Evolutionary conservation across 2,113 vertebrate species (phyloP), one percentile per base, ranked within the genome.

Genomic region (Melozone crissalis): DNA sequence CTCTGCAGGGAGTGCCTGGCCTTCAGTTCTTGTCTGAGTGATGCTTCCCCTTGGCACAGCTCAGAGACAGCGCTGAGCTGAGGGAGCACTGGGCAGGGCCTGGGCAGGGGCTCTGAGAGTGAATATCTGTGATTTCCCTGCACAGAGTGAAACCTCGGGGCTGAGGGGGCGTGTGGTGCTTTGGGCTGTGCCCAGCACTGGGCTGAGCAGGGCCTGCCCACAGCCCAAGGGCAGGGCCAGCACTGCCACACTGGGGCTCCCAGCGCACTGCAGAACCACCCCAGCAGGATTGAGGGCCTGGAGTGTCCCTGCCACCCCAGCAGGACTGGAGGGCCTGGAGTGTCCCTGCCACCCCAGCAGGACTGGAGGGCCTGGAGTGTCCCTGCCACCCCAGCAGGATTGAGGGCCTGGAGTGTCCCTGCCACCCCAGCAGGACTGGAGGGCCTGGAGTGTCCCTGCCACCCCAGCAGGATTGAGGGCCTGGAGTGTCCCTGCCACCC

Each of bases 191-290:
- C 11, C 55, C 37, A 28, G n/a, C 46, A 3, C 9, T 1, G 3
- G 49, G 66, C 75, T 46, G 5, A 67, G 37, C 69, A 75, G n/a
- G 61, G 44, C 27, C 33, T n/a, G 30, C 30, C 39, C 19, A 0
- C 10, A 1, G 28, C 28, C 67, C 7, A 1, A 51, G 54, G 23
- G 18, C 14, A 43, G 7, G 22, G 20, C 15, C 27, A 9, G 5
- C 69, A 52, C n/a, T 35, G 33, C 84, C 61, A 37, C 4, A 5
- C 23, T 47, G 30, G 81, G 81, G 19, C 7, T 78, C 47, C 23
- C 28, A 1, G 0, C 3, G 28, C 9, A 8, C 2, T n/a, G 8
- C 20, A 14, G 43, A 35, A 51, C 65, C 74, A 0, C 46, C n/a
- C n/a, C n/a, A 90, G 57, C 47, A 37, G 22, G 21, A 47, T 3